These are phyloP conservation scores for Poicephalus meyeri DNA, from an alignment of 2,113 vertebrate species.

Conservation along the genomic window DNA sequence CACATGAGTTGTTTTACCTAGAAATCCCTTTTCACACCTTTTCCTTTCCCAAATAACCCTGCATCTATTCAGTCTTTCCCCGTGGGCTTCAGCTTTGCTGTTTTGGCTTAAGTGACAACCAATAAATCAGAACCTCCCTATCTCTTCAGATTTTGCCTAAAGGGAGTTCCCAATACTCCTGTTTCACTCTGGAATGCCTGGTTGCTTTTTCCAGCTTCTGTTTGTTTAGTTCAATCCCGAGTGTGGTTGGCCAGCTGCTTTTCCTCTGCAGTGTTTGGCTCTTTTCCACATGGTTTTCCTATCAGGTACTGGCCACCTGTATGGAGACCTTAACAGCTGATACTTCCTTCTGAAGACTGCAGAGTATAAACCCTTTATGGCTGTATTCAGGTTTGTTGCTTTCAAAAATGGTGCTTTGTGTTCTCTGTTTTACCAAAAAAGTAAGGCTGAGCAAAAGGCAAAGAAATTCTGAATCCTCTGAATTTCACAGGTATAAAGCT, in stretches of 20 bases:
- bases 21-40: neutral
- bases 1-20: neutral
- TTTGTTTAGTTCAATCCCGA: neutral
- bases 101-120: neutral
- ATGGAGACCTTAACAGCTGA: neutral
- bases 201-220: neutral
- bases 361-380: neutral
- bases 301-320: neutral
- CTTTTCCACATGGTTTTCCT: neutral
- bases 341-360: neutral
- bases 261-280: neutral
- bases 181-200: neutral
- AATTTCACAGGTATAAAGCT: rapidly evolving
- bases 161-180: neutral
- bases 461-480: neutral
- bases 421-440: neutral
- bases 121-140: neutral
- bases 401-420: neutral
- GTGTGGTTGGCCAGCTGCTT: neutral
- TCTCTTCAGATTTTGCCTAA: neutral
- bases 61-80: neutral
- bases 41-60: neutral
- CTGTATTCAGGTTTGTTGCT: neutral
- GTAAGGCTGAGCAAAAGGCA: neutral
- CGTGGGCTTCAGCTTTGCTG: neutral